A percentile compares a stretch with the other conserved stretches of the same genome.
Evolutionary conservation across 2,797 vertebrate species (phyloP).

Genomic region (Sebastes steindachneri): DNA sequence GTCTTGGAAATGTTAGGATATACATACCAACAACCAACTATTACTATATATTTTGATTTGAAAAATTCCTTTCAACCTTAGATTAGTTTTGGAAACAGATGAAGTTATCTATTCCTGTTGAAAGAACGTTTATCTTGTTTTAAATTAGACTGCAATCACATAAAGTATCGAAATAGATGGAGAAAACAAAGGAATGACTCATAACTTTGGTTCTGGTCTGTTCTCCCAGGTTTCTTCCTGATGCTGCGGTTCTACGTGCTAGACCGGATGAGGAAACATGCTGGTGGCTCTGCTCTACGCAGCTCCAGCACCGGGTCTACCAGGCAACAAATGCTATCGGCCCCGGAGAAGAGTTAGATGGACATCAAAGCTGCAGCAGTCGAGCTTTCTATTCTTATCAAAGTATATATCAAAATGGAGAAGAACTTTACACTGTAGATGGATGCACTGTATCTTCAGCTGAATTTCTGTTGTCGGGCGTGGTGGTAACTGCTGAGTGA

Average conservation of each 20-base stretch:
- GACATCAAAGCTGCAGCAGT: neutral
- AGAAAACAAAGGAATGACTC: neutral
- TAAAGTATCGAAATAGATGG: neutral
- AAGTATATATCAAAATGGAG: neutral
- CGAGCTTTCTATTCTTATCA: neutral
- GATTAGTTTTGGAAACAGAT: neutral
- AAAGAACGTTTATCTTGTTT: neutral
- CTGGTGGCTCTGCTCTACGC: slow-evolving; percentile 2
- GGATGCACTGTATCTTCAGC: neutral
- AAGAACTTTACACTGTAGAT: neutral
- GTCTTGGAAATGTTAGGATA: neutral
- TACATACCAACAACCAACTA: neutral
- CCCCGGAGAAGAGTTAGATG: slow-evolving; percentile 64
- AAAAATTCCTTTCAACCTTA: neutral
- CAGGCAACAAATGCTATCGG: slow-evolving; percentile 79
- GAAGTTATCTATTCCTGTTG: neutral
- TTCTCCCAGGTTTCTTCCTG: slow-evolving; percentile 78
- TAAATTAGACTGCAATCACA: neutral
- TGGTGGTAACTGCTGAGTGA: neutral
- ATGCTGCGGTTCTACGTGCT: slow-evolving; percentile 82
- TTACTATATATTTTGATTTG: neutral
- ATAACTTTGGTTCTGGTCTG: neutral
- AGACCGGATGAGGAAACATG: slow-evolving; percentile 68
- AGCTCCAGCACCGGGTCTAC: slow-evolving; percentile 76
- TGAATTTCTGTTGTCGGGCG: neutral